Base-by-base conservation (phyloP, 2,797 vertebrate species). In the Threskiornis aethiopicus region DNA sequence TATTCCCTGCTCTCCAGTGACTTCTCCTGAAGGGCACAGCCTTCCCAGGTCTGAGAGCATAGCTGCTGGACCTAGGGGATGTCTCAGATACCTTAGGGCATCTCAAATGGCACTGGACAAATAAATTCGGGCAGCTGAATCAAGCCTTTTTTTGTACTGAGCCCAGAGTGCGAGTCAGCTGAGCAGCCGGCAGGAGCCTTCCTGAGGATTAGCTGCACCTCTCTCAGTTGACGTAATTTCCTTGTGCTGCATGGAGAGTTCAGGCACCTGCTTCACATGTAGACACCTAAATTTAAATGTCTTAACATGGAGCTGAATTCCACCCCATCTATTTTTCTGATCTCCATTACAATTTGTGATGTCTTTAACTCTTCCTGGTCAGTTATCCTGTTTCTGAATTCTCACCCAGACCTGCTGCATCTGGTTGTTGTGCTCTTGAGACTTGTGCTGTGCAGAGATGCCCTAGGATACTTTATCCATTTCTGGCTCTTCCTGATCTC, bases 151-250 rank as follows among this genome's bases (percentile, higher is more conserved):
- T 73, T 82, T 80, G 51, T 94, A 44, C 67, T 26, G 46, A 87
- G 41, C 13, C 16, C 41, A 57, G 35, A 88, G 41, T 12, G 6
- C 7, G 21, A 93, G 71, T 52, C 78, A 90, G 84, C 76, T 84
- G 85, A 80, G 85, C 47, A 86, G 83, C 31, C 55, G 24, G 58
- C 35, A 79, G 58, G 73, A 96, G 52, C 72, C 71, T 85, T 85
- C 52, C 65, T 64, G 71, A 77, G 92, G 94, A 90, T 93, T 93
- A 94, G 72, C 91, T 95, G 92, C 82, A 65, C 83, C 73, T 94
- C 39, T 64, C 49, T 55, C 39, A 22, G 49, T 7, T 78, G 71
- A 62, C 2, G 0, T 39, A 37, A 80, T 65, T 85, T 73, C 44
- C 89, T 92, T 88, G 49, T 47, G 54, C 75, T 92, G 28, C 73